These are phyloP conservation scores for Amazona vittata DNA, from an alignment of 2,113 vertebrate species.

Conservation along the genomic window DNA sequence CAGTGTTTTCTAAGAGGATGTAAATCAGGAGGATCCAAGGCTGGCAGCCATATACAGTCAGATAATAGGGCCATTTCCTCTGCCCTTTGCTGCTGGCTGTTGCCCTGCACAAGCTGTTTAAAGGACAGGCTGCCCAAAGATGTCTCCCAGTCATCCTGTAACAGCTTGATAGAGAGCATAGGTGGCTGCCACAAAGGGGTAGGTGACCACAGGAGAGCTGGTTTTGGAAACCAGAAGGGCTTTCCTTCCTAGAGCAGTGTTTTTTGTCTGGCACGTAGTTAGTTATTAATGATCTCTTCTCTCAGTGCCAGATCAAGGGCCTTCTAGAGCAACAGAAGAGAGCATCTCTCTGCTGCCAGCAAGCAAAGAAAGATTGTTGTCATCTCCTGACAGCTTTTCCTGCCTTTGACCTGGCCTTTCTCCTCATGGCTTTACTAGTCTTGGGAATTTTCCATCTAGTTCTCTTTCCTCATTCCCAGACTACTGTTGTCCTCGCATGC, in stretches of 20 bases:
- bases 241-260: background rate
- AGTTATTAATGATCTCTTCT: background rate
- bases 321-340: background rate
- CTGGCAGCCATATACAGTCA: background rate
- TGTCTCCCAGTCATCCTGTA: background rate
- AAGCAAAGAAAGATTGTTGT: slow-evolving; percentile 19
- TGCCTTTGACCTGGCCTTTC: slow-evolving; percentile 16
- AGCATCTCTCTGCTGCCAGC: background rate
- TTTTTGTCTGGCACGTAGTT: background rate
- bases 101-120: background rate
- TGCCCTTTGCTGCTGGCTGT: background rate
- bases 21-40: background rate
- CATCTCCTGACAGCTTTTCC: slow-evolving; percentile 34
- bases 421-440: slow-evolving; percentile 35
- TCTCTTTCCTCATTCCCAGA: slow-evolving; percentile 51
- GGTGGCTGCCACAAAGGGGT: background rate
- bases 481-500: background rate
- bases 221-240: background rate
- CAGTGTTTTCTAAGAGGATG: background rate
- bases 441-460: slow-evolving; percentile 50
- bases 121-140: background rate
- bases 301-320: background rate
- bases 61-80: background rate
- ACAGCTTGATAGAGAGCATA: background rate
- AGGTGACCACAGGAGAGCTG: background rate